These are phyloP conservation scores for Calephelis perditalis DNA, from an alignment of 2,888 invertebrate genomes.

Conservation along the genomic window DNA sequence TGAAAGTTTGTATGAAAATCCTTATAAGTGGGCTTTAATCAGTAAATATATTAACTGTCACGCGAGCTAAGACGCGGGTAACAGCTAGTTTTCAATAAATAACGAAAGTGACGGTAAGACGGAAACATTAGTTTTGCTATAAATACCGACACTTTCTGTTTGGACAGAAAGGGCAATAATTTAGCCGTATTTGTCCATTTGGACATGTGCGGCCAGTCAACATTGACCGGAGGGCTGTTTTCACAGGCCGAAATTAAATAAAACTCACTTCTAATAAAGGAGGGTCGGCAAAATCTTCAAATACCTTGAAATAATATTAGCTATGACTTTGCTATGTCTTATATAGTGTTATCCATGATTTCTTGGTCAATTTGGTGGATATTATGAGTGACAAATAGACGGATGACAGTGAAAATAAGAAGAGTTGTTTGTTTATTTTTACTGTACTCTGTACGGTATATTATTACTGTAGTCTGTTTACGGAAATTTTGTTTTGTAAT, in stretches of 20 bases:
- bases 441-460: too few species aligned
- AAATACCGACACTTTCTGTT: slow-evolving; percentile 32
- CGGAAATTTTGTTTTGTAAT: too few species aligned
- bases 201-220: slow-evolving; percentile 62
- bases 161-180: slow-evolving; percentile 63
- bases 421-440: too few species aligned
- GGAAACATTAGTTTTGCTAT: slow-evolving; percentile 5
- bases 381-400: too few species aligned
- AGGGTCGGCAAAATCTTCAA: slow-evolving; percentile 37
- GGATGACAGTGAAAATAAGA: too few species aligned
- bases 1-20: too few species aligned
- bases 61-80: too few species aligned
- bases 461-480: too few species aligned
- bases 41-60: too few species aligned
- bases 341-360: background rate
- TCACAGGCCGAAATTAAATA: slow-evolving; percentile 72
- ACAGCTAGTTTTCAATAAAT: too few species aligned
- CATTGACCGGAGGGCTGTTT: slow-evolving; percentile 62
- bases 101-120: background rate
- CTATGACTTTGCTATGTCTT: background rate
- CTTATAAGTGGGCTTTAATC: too few species aligned
- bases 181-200: slow-evolving; percentile 66
- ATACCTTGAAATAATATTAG: slow-evolving; percentile 14
- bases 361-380: too few species aligned
- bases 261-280: slow-evolving; percentile 60